phyloP scores from a whole-genome alignment of 2,113 vertebrate genomes.

The Vicugna pacos region DNA sequence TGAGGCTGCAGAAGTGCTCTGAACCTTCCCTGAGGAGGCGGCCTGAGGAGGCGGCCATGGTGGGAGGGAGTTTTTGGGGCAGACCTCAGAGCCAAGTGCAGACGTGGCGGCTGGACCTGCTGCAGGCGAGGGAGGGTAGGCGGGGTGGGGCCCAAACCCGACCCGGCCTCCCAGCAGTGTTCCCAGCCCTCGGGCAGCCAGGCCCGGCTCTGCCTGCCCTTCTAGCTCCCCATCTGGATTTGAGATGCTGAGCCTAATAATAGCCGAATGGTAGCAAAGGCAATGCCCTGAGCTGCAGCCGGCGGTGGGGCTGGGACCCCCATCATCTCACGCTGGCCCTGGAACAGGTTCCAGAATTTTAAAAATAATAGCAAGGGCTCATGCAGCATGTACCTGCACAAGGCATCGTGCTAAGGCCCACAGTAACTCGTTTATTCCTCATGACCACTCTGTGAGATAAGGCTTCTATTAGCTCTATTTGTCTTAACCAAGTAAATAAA shows the following conservation, averaged over 20 bases:
- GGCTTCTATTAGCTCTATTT: not conserved
- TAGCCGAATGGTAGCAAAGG: constrained; percentile 58
- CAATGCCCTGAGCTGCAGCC: not conserved
- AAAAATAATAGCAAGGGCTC: constrained; percentile 32
- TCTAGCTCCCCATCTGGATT: constrained; percentile 70
- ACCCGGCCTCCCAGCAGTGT: constrained; percentile 56
- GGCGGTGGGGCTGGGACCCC: not conserved
- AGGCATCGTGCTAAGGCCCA: not conserved
- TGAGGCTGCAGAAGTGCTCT: constrained; percentile 53
- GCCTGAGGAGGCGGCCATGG: constrained; percentile 67
- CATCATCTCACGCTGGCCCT: not conserved
- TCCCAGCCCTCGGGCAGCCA: constrained; percentile 63
- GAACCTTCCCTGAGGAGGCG: constrained; percentile 73
- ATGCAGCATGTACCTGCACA: not conserved
- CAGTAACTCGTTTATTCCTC: not conserved
- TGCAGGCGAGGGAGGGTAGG: constrained; percentile 71
- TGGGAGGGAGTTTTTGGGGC: constrained; percentile 63
- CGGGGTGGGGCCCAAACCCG: constrained; percentile 71
- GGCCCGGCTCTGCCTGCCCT: not conserved
- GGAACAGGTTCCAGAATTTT: constrained; percentile 35
- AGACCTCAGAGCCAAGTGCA: constrained; percentile 77
- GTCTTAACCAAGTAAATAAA: not conserved
- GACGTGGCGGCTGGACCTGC: constrained; percentile 76
- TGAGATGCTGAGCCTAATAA: constrained; percentile 68
- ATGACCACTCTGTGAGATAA: not conserved